Evolutionary conservation across 2,113 vertebrate species (phyloP).

Genomic region (Aptenodytes forsteri): DNA sequence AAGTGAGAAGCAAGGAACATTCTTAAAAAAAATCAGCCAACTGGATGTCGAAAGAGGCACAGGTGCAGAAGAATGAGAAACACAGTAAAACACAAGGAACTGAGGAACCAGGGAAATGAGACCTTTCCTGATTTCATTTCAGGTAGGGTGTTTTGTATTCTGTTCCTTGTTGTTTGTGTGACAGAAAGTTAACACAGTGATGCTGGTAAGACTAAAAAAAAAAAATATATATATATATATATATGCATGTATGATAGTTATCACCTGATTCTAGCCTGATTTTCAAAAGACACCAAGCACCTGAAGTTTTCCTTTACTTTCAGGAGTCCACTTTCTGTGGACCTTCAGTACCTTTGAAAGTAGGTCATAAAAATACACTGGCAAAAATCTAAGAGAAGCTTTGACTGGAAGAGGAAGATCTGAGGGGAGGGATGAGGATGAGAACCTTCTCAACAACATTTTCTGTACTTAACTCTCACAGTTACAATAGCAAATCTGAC

Average conservation of each 20-base stretch:
- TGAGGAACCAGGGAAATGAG: background rate
- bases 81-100: background rate
- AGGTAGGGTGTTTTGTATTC: background rate
- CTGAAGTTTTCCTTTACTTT: background rate
- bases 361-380: background rate
- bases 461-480: background rate
- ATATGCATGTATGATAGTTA: background rate
- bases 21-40: background rate
- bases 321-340: background rate
- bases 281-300: background rate
- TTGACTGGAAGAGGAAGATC: rapidly evolving
- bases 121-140: background rate
- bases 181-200: background rate
- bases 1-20: background rate
- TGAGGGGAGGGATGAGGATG: background rate
- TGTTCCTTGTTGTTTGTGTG: background rate
- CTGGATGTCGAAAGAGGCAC: background rate
- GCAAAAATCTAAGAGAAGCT: background rate
- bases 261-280: background rate
- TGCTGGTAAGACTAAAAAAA: background rate
- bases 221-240: no score
- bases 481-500: background rate
- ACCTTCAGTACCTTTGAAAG: background rate
- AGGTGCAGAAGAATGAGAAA: background rate
- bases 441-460: background rate